Percentiles rank a stretch among this genome's conserved stretches.
phyloP scores from a whole-genome alignment of 1,140 invertebrate genomes.

The Neoseiulus cucumeris region DNA sequence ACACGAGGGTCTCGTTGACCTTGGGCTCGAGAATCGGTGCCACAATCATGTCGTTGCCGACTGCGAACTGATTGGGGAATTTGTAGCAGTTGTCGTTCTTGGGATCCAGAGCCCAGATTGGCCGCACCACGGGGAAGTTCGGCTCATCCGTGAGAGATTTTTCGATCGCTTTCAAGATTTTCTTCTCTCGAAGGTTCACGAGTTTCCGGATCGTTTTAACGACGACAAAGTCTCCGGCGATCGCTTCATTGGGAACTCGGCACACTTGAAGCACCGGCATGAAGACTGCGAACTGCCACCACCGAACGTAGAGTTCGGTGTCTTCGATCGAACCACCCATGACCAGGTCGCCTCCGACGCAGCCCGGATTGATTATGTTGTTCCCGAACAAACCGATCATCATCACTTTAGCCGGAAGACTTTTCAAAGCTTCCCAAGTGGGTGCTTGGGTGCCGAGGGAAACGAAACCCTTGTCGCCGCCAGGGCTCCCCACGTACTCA shows the following conservation, averaged over 20 bases:
- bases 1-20: conserved; percentile 2
- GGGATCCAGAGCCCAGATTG: not conserved
- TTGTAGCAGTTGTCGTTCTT: conserved; percentile 7
- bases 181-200: not conserved
- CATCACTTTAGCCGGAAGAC: not conserved
- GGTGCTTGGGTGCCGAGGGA: not conserved
- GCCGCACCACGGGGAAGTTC: not conserved
- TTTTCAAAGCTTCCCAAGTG: not conserved
- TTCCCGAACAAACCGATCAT: conserved; percentile 7
- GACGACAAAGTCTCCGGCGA: not conserved
- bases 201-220: conserved; percentile 6
- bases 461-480: not conserved
- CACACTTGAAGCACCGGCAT: conserved; percentile 5
- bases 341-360: not conserved
- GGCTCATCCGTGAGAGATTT: not conserved
- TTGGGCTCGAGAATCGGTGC: not conserved
- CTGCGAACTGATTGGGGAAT: conserved; percentile 4
- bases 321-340: not conserved
- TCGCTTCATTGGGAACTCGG: not conserved
- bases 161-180: not conserved
- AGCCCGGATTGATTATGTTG: not conserved
- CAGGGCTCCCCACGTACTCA: not conserved
- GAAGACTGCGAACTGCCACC: conserved; percentile 5
- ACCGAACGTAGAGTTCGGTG: conserved; percentile 6
- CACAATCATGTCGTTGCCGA: conserved; percentile 2